A percentile compares a stretch with the other conserved stretches of the same genome.
Conservation (phyloP, 2,797 vertebrate species). For the Chloroceryle amazona region DNA sequence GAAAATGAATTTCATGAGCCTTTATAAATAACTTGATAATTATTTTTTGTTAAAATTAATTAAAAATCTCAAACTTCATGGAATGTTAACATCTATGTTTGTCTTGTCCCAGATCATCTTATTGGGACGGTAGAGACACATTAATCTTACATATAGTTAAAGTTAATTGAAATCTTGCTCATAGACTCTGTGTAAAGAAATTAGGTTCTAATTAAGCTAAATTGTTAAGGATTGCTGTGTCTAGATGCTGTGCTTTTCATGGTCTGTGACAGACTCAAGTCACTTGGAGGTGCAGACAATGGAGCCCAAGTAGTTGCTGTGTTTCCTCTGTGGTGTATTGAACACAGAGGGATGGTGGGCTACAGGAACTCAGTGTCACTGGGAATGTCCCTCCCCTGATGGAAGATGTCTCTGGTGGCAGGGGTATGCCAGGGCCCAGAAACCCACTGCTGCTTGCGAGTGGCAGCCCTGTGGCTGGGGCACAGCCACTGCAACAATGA, state of each 20-base stretch:
- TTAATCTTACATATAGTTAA: conserved; percentile 34
- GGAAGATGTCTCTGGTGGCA: background rate
- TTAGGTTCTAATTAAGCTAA: conserved; percentile 37
- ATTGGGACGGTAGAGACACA: background rate
- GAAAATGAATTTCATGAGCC: background rate
- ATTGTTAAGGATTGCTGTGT: background rate
- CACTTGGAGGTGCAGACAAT: background rate
- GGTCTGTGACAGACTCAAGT: background rate
- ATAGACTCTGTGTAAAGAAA: background rate
- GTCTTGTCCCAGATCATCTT: conserved; percentile 32
- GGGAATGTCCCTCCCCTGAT: background rate
- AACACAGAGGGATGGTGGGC: background rate
- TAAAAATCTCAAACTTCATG: background rate
- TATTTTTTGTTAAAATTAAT: conserved; percentile 42
- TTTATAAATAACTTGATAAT: conserved; percentile 49
- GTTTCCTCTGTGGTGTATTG: background rate
- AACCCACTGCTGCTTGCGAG: fast-evolving
- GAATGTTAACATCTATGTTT: conserved; percentile 33
- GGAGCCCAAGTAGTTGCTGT: background rate
- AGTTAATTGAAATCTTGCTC: conserved; percentile 53
- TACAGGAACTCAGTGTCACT: background rate
- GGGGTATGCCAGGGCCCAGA: background rate
- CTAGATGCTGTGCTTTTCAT: background rate
- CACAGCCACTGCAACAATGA: fast-evolving
- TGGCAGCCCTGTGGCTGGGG: background rate